phyloP scores from a whole-genome alignment of 2,888 invertebrate genomes.

The Cryptus armator region DNA sequence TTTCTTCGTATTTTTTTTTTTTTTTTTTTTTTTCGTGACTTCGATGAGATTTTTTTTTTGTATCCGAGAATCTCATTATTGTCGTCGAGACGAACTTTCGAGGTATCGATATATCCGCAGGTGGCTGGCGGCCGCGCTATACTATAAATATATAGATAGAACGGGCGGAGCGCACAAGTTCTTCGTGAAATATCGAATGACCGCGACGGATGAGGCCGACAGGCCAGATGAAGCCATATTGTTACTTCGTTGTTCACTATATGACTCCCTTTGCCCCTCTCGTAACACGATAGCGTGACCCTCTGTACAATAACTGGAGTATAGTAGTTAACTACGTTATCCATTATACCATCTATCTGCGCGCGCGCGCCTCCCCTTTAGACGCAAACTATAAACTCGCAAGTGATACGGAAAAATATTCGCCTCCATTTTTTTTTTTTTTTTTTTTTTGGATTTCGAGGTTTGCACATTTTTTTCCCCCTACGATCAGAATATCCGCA shows the following conservation, averaged over 20 bases:
- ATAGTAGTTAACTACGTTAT: constrained; percentile 25
- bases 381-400: neutral
- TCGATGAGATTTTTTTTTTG: neutral
- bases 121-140: constrained; percentile 62
- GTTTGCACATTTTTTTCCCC: neutral
- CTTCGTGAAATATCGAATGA: constrained; percentile 77
- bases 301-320: constrained; percentile 64
- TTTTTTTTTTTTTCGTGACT: neutral
- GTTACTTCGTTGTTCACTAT: constrained; percentile 62
- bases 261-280: constrained; percentile 45
- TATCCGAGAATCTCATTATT: constrained; percentile 11
- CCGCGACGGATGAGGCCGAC: constrained; percentile 74
- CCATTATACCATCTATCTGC: neutral
- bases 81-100: neutral
- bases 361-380: neutral
- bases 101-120: constrained; percentile 45
- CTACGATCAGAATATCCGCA: constrained; percentile 90
- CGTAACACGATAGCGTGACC: constrained; percentile 82
- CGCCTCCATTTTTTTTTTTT: neutral
- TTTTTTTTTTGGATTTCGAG: neutral
- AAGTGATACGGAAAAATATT: neutral
- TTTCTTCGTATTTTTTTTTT: neutral
- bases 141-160: constrained; percentile 38
- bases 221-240: constrained; percentile 80
- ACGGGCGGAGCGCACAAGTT: neutral